Base-by-base conservation (phyloP, 1,140 invertebrate genomes). In the Lethocerus indicus region DNA sequence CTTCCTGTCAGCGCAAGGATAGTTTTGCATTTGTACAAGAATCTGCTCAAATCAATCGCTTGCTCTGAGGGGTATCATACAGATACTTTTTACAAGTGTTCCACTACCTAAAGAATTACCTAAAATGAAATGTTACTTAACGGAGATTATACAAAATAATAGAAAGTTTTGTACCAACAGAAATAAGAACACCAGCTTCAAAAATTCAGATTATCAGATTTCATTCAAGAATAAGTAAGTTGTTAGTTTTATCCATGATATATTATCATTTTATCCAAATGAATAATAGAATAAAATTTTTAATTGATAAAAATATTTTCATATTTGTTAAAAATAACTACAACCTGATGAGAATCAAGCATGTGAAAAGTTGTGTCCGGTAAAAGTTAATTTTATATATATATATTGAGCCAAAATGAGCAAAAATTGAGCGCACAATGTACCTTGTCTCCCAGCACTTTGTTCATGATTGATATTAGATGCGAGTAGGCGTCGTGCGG, bases 381-480 rank as follows among this genome's bases (percentile, higher is more conserved):
- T 12, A 32, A 32, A 9, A 32, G n/a, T n/a, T n/a, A 32, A 12
- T n/a, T 12, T 9, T 32, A 32, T 12, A 12, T 12, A 12, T 32
- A 32, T 32, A 32, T 12, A n/a, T 12, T n/a, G 9, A 32, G n/a
- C 29, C 29, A n/a, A 9, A 12, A 12, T 32, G 9, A 9, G n/a
- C 27, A 12, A 3, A 6, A 5, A 18, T 29, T 3, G 41, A 32
- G 9, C 9, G n/a, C 9, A n/a, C 9, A 32, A 9, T 9, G 29
- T 21, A 43, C 41, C 41, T 43, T 43, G 23, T 43, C 26, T 7
- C 26, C 21, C 5, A 43, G 41, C 13, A 43, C 41, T 39, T 42
- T 45, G 16, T 2, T 35, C 53, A 18, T 54, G 37, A 47, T 37
- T 40, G 9, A 13, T 9, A 47, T 9, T 36, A 16, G 47, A 12